Evolutionary conservation across 2,113 vertebrate genomes (phyloP).

Genomic region (Grus americana): DNA sequence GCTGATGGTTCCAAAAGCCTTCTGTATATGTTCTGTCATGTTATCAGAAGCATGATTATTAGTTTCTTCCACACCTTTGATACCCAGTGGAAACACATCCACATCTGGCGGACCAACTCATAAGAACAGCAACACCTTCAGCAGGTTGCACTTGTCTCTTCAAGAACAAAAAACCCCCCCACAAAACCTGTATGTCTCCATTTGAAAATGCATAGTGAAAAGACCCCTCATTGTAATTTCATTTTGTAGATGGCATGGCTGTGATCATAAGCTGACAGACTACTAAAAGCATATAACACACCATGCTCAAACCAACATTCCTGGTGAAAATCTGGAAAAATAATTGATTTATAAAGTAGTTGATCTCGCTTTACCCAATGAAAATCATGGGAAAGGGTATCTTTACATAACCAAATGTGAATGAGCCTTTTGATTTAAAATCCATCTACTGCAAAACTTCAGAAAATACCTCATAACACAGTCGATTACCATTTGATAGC

Average conservation of each 20-base stretch:
- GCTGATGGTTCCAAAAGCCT: background rate
- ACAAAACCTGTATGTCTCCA: background rate
- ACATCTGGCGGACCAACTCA: background rate
- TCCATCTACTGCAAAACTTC: background rate
- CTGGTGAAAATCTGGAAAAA: background rate
- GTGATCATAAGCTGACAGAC: background rate
- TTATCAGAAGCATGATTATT: background rate
- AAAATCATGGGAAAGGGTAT: background rate
- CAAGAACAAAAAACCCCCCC: background rate
- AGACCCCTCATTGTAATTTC: background rate
- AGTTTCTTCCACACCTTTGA: background rate
- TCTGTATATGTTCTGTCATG: background rate
- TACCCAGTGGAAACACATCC: background rate
- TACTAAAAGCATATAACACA: background rate
- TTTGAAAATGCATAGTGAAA: background rate
- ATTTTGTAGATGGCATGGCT: background rate
- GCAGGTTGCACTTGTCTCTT: background rate
- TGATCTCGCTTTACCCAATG: background rate
- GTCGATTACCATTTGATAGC: background rate
- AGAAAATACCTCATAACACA: background rate
- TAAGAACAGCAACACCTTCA: background rate
- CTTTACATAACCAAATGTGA: background rate
- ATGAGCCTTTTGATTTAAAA: background rate
- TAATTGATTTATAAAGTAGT: background rate
- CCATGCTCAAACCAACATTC: background rate